A percentile compares a stretch with the other conserved stretches of the same genome.
phyloP scores from a whole-genome alignment of 2,113 vertebrate genomes.

The Dicerorhinus sumatrensis region DNA sequence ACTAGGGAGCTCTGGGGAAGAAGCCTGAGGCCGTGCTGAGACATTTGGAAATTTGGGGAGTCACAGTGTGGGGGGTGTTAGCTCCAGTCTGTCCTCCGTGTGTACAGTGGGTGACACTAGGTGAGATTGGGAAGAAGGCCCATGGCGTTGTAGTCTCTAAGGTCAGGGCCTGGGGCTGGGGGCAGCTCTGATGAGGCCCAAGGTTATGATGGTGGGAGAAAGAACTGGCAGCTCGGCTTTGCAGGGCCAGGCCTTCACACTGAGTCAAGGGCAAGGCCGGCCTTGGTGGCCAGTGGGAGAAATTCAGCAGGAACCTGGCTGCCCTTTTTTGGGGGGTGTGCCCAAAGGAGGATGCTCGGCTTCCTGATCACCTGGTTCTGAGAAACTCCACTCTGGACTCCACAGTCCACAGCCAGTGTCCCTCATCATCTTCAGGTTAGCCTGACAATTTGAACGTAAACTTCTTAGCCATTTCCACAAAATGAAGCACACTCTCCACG shows the following conservation, averaged over 20 bases:
- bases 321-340: background rate
- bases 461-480: background rate
- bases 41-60: background rate
- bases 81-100: too few species aligned
- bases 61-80: fast-evolving
- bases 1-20: background rate
- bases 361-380: background rate
- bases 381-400: background rate
- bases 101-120: background rate
- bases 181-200: background rate
- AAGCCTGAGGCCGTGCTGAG: background rate
- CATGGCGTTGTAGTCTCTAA: background rate
- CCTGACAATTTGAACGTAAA: background rate
- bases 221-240: background rate
- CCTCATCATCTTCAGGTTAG: background rate
- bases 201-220: too few species aligned
- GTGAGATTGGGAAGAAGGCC: background rate
- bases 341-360: background rate
- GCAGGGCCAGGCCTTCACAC: background rate
- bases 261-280: background rate
- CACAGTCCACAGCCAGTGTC: too few species aligned
- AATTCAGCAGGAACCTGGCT: background rate
- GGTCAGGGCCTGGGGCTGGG: background rate
- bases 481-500: background rate
- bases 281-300: too few species aligned